Conservation (phyloP, 2,888 invertebrate species). For the Drepanosiphum platanoidis region DNA sequence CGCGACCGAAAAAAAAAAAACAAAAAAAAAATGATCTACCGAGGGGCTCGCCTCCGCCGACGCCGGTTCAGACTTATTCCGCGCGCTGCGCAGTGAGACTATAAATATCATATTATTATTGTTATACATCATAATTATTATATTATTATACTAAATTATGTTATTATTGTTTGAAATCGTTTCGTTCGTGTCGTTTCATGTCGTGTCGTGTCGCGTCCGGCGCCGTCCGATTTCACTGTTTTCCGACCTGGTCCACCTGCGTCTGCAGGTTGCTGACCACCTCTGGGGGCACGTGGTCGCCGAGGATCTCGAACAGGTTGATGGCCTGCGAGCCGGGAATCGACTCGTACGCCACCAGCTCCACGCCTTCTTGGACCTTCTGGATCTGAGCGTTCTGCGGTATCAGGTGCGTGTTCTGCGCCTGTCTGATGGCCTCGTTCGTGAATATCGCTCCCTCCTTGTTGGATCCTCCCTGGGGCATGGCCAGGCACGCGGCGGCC, state of each 20-base stretch:
- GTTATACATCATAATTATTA: too few relatives aligned
- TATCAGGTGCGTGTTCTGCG: conserved; percentile 84
- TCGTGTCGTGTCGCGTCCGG: too few relatives aligned
- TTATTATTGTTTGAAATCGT: too few relatives aligned
- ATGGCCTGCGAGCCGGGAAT: conserved; percentile 87
- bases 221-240: conserved; percentile 64
- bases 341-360: conserved; percentile 85
- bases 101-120: too few relatives aligned
- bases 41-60: too few relatives aligned
- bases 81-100: too few relatives aligned
- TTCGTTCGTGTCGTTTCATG: too few relatives aligned
- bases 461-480: conserved; percentile 68
- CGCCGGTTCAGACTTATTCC: not conserved
- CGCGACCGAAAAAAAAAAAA: too few relatives aligned
- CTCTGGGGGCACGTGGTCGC: conserved; percentile 86
- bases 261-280: conserved; percentile 87
- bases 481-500: conserved; percentile 66
- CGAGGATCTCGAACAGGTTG: conserved; percentile 84
- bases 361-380: conserved; percentile 81
- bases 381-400: conserved; percentile 88
- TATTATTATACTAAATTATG: too few relatives aligned
- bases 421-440: conserved; percentile 87
- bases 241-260: conserved; percentile 85
- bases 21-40: too few relatives aligned
- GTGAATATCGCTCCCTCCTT: conserved; percentile 85